phyloP scores from a whole-genome alignment of 2,113 vertebrate species.

The Tragelaphus buxtoni region DNA sequence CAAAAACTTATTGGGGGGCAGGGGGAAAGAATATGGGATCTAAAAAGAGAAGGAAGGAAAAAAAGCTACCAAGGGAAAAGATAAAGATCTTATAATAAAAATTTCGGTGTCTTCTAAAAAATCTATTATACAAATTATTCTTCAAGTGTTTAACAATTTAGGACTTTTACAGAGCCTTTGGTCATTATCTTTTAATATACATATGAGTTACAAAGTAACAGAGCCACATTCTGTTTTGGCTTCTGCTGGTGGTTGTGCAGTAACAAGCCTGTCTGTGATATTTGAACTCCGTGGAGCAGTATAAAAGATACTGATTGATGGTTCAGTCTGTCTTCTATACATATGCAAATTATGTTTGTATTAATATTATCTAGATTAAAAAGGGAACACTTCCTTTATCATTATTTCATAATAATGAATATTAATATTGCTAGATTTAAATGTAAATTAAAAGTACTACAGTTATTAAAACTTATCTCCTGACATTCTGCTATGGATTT shows the following conservation, averaged over 20 bases:
- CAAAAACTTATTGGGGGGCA: not conserved
- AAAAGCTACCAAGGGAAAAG: not conserved
- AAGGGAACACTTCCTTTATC: slow-evolving; percentile 1
- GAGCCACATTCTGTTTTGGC: not conserved
- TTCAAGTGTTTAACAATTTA: not conserved
- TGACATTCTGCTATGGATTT: not conserved
- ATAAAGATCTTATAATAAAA: not conserved
- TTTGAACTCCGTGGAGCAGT: not conserved
- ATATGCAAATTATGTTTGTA: slow-evolving; percentile 47
- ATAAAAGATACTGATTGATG: slow-evolving; percentile 19
- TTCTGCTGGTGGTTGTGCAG: not conserved
- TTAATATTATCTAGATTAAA: slow-evolving; percentile 20
- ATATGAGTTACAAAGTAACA: not conserved
- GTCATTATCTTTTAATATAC: not conserved
- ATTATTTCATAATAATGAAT: not conserved
- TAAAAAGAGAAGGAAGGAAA: not conserved
- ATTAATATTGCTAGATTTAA: slow-evolving; percentile 44
- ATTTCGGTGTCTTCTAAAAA: not conserved
- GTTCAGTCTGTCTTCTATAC: not conserved
- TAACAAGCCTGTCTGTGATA: not conserved
- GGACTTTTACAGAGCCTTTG: not conserved
- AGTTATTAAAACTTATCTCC: not conserved
- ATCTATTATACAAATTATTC: not conserved
- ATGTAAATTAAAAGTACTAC: not conserved
- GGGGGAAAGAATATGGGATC: not conserved